These are phyloP conservation scores for Hirundo rustica DNA, from an alignment of 2,797 vertebrate genomes.

Conservation along the genomic window DNA sequence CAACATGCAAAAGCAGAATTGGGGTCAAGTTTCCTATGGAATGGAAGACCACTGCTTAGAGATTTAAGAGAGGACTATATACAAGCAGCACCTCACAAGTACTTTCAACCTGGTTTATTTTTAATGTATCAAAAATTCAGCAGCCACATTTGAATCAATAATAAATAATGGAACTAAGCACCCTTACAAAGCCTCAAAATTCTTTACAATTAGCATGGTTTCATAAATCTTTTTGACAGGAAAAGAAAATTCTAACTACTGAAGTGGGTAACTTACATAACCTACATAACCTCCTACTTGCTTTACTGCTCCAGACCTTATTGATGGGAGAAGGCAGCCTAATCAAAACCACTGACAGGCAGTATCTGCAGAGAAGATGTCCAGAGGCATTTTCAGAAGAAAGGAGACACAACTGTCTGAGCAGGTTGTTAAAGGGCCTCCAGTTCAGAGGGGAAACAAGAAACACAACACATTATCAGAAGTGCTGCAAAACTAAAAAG, in stretches of 20 bases:
- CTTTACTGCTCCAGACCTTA: background rate
- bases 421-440: background rate
- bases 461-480: background rate
- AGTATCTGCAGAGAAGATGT: background rate
- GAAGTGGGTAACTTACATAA: background rate
- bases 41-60: background rate
- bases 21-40: background rate
- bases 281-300: background rate
- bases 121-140: background rate
- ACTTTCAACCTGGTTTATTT: background rate
- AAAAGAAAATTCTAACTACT: background rate
- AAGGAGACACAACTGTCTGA: background rate
- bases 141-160: background rate
- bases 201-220: background rate
- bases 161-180: background rate
- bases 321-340: background rate
- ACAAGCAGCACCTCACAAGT: background rate
- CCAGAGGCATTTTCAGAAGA: background rate
- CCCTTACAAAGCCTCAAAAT: background rate
- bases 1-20: background rate
- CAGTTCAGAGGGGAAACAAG: background rate
- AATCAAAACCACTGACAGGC: background rate
- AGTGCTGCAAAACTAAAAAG: background rate
- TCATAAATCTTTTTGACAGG: background rate
- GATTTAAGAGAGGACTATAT: background rate